Evolutionary conservation across 2,888 invertebrate species (phyloP), one percentile per base, ranked within the genome.

Genomic region (Clanis bilineata): DNA sequence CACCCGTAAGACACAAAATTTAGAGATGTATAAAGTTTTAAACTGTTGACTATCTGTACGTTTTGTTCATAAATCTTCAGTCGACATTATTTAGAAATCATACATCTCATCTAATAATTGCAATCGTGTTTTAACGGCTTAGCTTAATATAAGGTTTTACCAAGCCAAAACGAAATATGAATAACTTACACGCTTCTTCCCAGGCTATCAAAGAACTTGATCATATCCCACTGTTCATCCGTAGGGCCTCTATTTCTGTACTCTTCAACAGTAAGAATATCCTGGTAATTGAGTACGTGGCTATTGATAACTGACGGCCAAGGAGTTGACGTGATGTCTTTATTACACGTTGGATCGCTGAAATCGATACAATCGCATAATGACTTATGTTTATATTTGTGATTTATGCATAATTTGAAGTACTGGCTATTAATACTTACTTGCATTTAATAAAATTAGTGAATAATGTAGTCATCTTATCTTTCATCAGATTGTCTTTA

Each of bases 381-480:
- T 6, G 4, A 1, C 4, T 0, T 1, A 43, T 43, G n/a, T 21
- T 3, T 21, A 7, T 7, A 43, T 43, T 21, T 18, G 12, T n/a
- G n/a, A n/a, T n/a, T n/a, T 15, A 21, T 43, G 18, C 15, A 43
- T 9, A 4, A 21, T 18, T 39, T 51, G 36, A 39, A 22, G 36
- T 10, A 25, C 3, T 25, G 6, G 36, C 9, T 3, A 36, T 36
- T 12, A 12, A 12, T 12, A 63, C 47, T 57, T 63, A 71, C 71
- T 62, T 57, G 66, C 62, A 66, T 39, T 43, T 21, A 44, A 69
- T 66, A 43, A 70, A 72, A 45, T 68, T 67, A 1, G 61, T 51
- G 15, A 70, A 39, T 12, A 68, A 59, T 4, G 59, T 60, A 2
- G 65, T 64, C 65, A 71, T 65, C 60, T 60, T 67, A n/a, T 64